These are phyloP conservation scores for Timema cristinae DNA, from an alignment of 2,888 invertebrate species.

Conservation along the genomic window DNA sequence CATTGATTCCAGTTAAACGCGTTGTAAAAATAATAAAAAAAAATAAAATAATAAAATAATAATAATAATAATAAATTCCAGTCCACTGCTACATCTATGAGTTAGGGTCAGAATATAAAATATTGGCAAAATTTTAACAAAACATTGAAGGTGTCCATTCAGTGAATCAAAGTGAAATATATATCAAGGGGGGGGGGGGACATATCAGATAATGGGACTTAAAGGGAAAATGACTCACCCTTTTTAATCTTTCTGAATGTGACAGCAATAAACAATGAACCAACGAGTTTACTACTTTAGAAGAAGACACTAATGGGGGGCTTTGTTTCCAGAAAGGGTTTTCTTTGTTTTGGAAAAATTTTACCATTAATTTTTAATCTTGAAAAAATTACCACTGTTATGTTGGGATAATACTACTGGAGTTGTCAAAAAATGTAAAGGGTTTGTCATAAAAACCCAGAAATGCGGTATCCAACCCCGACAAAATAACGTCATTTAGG, in stretches of 20 bases:
- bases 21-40: no score
- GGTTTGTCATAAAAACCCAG: background rate
- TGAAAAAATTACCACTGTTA: constrained; percentile 10
- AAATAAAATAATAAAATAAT: no score
- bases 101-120: no score
- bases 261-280: background rate
- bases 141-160: background rate
- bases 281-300: background rate
- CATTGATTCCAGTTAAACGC: background rate
- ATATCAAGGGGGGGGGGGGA: background rate
- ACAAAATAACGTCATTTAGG: background rate
- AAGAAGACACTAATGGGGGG: background rate
- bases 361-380: constrained; percentile 6
- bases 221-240: background rate
- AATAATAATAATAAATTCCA: no score
- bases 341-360: constrained; percentile 13
- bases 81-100: no score
- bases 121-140: no score
- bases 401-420: background rate
- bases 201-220: background rate
- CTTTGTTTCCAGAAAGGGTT: background rate
- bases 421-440: constrained; percentile 1
- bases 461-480: background rate
- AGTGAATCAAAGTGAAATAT: background rate
- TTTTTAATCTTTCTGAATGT: background rate